phyloP scores from a whole-genome alignment of 2,797 vertebrate genomes.

The Galago senegalensis region DNA sequence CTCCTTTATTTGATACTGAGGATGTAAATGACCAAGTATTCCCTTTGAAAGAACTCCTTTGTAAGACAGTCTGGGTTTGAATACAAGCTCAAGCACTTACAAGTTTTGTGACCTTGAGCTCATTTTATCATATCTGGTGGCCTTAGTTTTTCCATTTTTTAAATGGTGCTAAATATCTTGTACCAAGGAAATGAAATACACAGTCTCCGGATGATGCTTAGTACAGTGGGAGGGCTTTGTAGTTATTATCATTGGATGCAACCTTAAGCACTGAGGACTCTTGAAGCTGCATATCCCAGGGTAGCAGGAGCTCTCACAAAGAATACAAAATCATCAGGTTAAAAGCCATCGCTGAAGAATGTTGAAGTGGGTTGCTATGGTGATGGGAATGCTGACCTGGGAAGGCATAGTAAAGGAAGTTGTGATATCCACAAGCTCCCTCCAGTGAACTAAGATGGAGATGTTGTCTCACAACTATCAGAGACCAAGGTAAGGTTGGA shows the following conservation, averaged over 20 bases:
- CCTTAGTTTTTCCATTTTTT: conserved; percentile 17
- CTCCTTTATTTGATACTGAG: neutral
- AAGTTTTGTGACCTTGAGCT: neutral
- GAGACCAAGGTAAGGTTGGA: neutral
- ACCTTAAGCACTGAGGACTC: neutral
- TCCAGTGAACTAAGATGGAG: neutral
- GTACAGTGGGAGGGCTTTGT: neutral
- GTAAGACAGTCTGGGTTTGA: neutral
- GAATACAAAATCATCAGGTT: neutral
- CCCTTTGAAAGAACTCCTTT: neutral
- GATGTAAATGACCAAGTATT: neutral
- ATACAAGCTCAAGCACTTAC: neutral
- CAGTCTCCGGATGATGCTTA: neutral
- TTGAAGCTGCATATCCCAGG: neutral
- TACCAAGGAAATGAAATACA: neutral
- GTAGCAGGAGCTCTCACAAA: neutral
- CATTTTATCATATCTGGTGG: neutral
- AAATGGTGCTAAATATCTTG: neutral
- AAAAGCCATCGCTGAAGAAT: neutral
- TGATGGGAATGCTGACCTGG: neutral
- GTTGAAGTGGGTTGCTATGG: neutral
- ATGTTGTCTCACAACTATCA: neutral
- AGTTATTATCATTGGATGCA: neutral
- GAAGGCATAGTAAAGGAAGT: neutral
- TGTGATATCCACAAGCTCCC: neutral